Conservation (phyloP, 2,797 vertebrate genomes). For the Phrynocephalus vlangalii region DNA sequence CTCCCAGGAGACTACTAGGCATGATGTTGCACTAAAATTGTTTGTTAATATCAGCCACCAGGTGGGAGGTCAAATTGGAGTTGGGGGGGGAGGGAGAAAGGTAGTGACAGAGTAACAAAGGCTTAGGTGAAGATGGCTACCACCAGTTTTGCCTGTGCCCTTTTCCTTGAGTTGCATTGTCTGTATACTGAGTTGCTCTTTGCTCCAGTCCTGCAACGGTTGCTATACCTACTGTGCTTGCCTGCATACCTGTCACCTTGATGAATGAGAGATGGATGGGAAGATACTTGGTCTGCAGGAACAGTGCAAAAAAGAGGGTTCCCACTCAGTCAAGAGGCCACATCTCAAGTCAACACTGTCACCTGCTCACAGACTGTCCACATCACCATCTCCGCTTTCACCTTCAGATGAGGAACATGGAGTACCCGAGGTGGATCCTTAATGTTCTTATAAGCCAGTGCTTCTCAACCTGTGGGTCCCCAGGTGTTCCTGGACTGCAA, state of each 20-base stretch:
- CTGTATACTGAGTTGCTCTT: not conserved
- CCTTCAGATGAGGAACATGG: not conserved
- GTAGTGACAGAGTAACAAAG: too few species aligned
- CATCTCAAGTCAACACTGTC: not conserved
- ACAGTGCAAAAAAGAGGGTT: not conserved
- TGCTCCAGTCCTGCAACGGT: not conserved
- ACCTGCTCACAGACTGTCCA: not conserved
- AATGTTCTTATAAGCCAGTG: not conserved
- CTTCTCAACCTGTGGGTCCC: too few species aligned
- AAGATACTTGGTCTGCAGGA: too few species aligned
- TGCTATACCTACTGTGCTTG: too few species aligned
- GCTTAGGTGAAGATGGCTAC: not conserved
- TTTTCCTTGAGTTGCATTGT: not conserved
- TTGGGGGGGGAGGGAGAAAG: too few species aligned
- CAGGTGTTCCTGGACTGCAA: too few species aligned
- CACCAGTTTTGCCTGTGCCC: not conserved
- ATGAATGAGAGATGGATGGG: too few species aligned
- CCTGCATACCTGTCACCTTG: too few species aligned
- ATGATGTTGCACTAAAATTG: not conserved
- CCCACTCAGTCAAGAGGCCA: not conserved
- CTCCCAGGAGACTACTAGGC: not conserved
- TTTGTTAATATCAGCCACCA: not conserved
- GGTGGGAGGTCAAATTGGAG: not conserved
- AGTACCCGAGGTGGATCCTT: not conserved
- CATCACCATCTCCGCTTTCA: not conserved